Conservation (phyloP, 2,888 invertebrate species). For the Laothoe populi region DNA sequence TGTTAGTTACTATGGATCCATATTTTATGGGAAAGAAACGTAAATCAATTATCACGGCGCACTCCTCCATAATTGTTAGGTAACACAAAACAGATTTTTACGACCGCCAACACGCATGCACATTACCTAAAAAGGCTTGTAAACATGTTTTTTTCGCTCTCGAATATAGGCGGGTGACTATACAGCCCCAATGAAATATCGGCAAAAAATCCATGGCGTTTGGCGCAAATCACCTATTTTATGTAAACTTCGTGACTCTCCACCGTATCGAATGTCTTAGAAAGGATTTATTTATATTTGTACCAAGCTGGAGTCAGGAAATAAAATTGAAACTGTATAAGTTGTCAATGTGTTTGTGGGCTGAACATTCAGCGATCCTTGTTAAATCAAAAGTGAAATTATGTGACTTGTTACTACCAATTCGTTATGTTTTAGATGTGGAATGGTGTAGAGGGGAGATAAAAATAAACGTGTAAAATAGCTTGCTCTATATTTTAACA, state of each 20-base stretch:
- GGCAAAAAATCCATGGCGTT: conserved; percentile 74
- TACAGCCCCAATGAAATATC: conserved; percentile 63
- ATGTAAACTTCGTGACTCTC: conserved; percentile 84
- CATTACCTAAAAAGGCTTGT: conserved; percentile 66
- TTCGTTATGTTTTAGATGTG: conserved; percentile 13
- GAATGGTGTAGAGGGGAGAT: conserved; percentile 12
- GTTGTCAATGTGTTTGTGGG: conserved; percentile 65
- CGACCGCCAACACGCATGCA: conserved; percentile 51
- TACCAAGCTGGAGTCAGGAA: conserved; percentile 55
- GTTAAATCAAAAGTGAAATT: conserved; percentile 57
- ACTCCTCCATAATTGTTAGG: conserved; percentile 56
- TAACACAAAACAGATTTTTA: conserved; percentile 70
- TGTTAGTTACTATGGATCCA: background rate
- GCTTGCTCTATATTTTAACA: conserved; percentile 21
- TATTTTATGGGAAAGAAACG: conserved; percentile 10
- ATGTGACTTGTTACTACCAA: conserved; percentile 56
- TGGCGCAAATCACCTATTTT: conserved; percentile 81
- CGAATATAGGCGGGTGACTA: conserved; percentile 59
- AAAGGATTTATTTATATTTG: conserved; percentile 79
- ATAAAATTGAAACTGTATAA: conserved; percentile 54
- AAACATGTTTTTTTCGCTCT: conserved; percentile 76
- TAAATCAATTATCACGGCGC: conserved; percentile 55
- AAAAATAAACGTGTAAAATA: conserved; percentile 28
- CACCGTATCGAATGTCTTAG: conserved; percentile 82
- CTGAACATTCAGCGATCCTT: conserved; percentile 47